A percentile compares a stretch with the other conserved stretches of the same genome.
phyloP scores from a whole-genome alignment of 2,113 vertebrate species.

The Trogon surrucura region DNA sequence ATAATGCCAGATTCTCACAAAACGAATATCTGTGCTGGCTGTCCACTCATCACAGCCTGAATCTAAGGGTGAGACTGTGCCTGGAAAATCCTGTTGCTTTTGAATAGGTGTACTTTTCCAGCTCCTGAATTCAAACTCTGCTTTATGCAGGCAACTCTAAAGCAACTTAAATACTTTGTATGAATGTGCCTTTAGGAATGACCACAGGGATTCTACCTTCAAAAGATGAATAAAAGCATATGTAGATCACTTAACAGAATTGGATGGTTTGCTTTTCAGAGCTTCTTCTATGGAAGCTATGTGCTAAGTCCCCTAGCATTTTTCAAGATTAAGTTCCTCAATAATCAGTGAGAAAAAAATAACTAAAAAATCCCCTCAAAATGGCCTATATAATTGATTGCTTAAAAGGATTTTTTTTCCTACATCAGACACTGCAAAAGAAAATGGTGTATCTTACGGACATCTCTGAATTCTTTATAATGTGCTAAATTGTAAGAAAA shows the following conservation, averaged over 20 bases:
- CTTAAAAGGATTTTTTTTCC: not conserved
- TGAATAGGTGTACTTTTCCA: not conserved
- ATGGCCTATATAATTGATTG: not conserved
- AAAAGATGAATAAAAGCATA: constrained; percentile 12
- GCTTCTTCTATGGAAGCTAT: not conserved
- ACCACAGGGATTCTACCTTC: not conserved
- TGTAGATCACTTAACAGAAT: not conserved
- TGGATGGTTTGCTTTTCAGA: not conserved
- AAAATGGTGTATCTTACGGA: not conserved
- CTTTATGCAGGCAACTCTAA: not conserved
- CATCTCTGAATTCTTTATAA: not conserved
- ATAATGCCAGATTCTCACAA: not conserved
- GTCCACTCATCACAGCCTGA: not conserved
- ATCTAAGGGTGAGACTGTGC: not conserved
- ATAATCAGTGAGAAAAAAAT: not conserved
- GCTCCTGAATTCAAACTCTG: not conserved
- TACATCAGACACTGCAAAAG: not conserved
- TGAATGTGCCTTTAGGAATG: not conserved
- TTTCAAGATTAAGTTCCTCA: not conserved
- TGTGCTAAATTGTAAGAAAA: not conserved
- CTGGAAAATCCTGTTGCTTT: not conserved
- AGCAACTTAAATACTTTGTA: not conserved
- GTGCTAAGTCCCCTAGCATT: not conserved
- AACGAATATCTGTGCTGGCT: not conserved
- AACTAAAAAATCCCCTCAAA: too few relatives aligned